Conservation (phyloP, 2,888 invertebrate species). For the Drosophila nigricruria region DNA sequence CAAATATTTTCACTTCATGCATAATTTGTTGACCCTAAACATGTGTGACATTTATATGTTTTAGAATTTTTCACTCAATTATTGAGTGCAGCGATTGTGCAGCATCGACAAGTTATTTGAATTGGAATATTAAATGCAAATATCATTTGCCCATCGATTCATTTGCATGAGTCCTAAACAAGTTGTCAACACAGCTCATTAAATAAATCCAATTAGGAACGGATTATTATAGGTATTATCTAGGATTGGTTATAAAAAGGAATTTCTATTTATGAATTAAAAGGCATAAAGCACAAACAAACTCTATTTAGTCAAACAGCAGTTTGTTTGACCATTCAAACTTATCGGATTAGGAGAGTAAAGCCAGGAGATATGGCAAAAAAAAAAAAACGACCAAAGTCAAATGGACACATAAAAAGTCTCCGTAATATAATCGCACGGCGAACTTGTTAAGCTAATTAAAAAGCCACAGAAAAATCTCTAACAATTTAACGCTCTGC, state of each 20-base stretch:
- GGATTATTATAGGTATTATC: not conserved
- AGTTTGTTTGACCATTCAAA: not conserved
- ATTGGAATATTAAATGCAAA: not conserved
- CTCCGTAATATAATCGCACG: not conserved
- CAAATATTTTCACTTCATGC: slow-evolving; percentile 50
- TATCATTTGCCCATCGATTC: not conserved
- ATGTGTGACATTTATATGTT: slow-evolving; percentile 9
- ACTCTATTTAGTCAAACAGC: not conserved
- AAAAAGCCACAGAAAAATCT: not conserved
- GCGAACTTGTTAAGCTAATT: slow-evolving; percentile 1
- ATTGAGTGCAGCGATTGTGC: not conserved
- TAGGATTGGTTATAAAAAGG: not conserved
- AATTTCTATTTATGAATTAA: not conserved
- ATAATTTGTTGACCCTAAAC: slow-evolving; percentile 42
- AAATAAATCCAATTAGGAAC: not conserved
- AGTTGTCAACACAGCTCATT: not conserved
- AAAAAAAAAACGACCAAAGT: not conserved
- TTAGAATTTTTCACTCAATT: slow-evolving; percentile 5
- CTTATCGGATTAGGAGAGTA: not conserved
- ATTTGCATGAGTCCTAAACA: not conserved
- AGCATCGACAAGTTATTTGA: not conserved
- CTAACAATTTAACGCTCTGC: not conserved
- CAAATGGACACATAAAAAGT: not conserved
- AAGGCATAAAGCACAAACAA: not conserved
- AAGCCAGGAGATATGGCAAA: not conserved